phyloP scores from a whole-genome alignment of 2,113 vertebrate species.

The Peromyscus polionotus region DNA sequence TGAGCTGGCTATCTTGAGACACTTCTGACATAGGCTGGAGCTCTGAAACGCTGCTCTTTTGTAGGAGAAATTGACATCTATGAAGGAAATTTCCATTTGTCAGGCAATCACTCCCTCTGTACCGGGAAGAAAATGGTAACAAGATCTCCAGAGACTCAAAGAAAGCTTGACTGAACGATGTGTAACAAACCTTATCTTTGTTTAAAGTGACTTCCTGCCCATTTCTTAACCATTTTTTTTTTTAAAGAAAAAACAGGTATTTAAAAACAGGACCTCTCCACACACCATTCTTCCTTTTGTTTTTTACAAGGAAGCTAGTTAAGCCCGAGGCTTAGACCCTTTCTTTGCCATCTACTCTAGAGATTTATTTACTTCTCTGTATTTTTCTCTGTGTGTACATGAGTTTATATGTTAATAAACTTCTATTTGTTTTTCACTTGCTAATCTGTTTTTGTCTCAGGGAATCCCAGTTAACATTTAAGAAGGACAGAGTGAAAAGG shows the following conservation, averaged over 20 bases:
- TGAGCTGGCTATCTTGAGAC: background rate
- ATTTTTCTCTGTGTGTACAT: background rate
- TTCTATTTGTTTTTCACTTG: background rate
- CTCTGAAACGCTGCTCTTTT: background rate
- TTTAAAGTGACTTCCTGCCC: background rate
- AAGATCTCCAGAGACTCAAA: background rate
- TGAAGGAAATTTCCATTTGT: background rate
- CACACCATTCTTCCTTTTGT: background rate
- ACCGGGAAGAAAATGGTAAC: background rate
- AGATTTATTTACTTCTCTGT: background rate
- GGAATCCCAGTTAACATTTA: background rate
- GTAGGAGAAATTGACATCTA: background rate
- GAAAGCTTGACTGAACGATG: background rate
- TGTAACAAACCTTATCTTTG: background rate
- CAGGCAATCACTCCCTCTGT: background rate
- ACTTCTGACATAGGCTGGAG: background rate
- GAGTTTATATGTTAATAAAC: background rate
- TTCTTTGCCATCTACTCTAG: background rate
- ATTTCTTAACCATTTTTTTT: background rate
- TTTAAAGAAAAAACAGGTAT: background rate
- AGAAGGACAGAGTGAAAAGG: background rate
- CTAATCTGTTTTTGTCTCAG: background rate
- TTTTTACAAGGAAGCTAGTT: background rate
- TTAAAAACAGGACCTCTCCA: background rate
- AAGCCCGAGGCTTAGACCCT: background rate